Conservation (phyloP, 2,888 invertebrate genomes). For the Melieria omissa region DNA sequence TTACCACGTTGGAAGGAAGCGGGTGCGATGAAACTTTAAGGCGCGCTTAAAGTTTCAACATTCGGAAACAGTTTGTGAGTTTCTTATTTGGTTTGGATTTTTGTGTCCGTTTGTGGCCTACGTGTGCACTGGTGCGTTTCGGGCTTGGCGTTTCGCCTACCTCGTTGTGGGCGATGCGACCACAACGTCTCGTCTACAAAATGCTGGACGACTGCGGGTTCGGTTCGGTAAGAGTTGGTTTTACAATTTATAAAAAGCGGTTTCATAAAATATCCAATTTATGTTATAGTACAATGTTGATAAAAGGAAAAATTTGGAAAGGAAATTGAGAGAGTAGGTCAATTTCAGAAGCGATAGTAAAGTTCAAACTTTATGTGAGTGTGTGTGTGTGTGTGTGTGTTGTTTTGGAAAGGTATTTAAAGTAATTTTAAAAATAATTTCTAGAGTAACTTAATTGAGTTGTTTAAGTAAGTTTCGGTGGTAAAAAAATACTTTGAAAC, state of each 20-base stretch:
- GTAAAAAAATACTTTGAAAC: too few relatives aligned
- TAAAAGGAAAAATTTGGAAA: constrained; percentile 38
- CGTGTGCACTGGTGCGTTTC: constrained; percentile 40
- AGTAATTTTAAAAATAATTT: background rate
- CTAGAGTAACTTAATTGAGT: background rate
- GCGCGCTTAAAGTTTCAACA: background rate
- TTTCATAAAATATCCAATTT: background rate
- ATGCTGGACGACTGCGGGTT: constrained; percentile 65
- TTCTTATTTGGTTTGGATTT: constrained; percentile 26
- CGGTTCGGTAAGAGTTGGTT: constrained; percentile 29
- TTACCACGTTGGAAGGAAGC: constrained; percentile 25
- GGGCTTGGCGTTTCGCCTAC: constrained; percentile 56
- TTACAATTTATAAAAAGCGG: constrained; percentile 34
- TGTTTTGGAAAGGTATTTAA: background rate
- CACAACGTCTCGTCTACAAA: constrained; percentile 67
- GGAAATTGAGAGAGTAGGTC: constrained; percentile 41
- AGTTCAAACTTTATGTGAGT: constrained; percentile 16
- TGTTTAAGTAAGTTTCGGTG: too few relatives aligned
- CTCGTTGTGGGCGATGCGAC: constrained; percentile 65
- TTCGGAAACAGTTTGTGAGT: background rate
- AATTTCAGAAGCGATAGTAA: constrained; percentile 35
- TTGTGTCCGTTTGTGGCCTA: constrained; percentile 45
- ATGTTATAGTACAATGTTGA: constrained; percentile 44
- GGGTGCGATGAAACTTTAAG: constrained; percentile 13
- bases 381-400: constrained; percentile 22